Conservation (phyloP, 2,797 vertebrate genomes). For the Acestrorhynchus altus region DNA sequence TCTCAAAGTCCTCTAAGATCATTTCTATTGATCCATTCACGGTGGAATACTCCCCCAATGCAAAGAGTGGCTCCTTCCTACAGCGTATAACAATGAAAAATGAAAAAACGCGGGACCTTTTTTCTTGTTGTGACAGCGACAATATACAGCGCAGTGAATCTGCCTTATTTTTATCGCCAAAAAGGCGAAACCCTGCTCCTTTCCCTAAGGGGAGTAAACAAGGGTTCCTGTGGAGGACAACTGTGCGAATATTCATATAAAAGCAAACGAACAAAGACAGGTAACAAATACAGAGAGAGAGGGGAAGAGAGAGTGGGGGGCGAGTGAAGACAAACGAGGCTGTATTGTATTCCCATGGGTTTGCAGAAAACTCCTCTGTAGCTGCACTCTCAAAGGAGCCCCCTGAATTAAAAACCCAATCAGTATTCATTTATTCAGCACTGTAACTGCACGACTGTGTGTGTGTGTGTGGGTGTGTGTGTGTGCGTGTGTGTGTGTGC, state of each 20-base stretch:
- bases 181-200: neutral
- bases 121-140: neutral
- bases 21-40: neutral
- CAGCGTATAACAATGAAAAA: neutral
- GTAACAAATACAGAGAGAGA: conserved; percentile 28
- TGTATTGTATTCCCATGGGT: conserved; percentile 27
- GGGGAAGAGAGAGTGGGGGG: conserved; percentile 1
- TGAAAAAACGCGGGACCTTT: neutral
- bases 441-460: conserved; percentile 28
- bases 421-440: conserved; percentile 54
- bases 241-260: conserved; percentile 24
- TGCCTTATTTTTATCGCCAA: neutral
- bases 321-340: conserved; percentile 37
- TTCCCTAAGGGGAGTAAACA: conserved; percentile 43
- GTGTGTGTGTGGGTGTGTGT: conserved; percentile 26
- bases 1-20: neutral
- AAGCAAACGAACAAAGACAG: conserved; percentile 36
- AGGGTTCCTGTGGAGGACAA: conserved; percentile 16
- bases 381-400: conserved; percentile 32
- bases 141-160: neutral
- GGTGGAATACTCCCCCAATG: neutral
- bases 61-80: neutral
- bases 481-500: conserved; percentile 11
- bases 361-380: conserved; percentile 45
- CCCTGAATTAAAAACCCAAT: conserved; percentile 48